These are phyloP conservation scores for Brotogeris chrysoptera DNA, from an alignment of 2,797 vertebrate species.

Conservation along the genomic window DNA sequence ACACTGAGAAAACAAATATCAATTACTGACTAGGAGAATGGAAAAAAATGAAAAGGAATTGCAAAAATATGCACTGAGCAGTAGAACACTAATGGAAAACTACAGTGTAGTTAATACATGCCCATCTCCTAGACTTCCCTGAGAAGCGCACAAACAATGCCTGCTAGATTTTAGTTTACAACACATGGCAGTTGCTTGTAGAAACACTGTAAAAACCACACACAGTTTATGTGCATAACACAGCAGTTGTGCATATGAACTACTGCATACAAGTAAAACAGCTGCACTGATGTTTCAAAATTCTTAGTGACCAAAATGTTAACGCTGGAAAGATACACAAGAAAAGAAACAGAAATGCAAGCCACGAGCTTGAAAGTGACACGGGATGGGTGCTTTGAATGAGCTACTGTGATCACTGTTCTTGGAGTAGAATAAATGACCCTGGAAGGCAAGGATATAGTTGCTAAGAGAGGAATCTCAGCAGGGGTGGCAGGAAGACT, in stretches of 20 bases:
- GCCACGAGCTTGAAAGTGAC: background rate
- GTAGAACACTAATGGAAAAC: conserved; percentile 1
- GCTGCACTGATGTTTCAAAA: background rate
- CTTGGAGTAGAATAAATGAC: too few relatives aligned
- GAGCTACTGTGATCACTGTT: background rate
- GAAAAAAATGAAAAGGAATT: background rate
- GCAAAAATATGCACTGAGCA: background rate
- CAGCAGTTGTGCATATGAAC: background rate
- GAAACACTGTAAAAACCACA: background rate
- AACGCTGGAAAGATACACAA: background rate
- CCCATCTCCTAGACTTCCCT: background rate
- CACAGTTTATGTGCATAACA: background rate
- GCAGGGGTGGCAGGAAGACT: background rate
- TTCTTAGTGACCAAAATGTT: background rate
- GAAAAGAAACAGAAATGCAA: background rate
- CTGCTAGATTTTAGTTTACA: background rate
- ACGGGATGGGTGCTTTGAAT: background rate
- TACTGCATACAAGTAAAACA: background rate
- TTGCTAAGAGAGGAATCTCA: background rate
- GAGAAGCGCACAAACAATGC: background rate
- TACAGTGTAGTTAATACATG: background rate
- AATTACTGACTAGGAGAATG: conserved; percentile 4
- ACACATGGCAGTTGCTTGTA: background rate
- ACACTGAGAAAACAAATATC: conserved; percentile 12
- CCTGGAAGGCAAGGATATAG: background rate